These are phyloP conservation scores for Iphiclides podalirius DNA, from an alignment of 2,888 invertebrate genomes.

Conservation along the genomic window DNA sequence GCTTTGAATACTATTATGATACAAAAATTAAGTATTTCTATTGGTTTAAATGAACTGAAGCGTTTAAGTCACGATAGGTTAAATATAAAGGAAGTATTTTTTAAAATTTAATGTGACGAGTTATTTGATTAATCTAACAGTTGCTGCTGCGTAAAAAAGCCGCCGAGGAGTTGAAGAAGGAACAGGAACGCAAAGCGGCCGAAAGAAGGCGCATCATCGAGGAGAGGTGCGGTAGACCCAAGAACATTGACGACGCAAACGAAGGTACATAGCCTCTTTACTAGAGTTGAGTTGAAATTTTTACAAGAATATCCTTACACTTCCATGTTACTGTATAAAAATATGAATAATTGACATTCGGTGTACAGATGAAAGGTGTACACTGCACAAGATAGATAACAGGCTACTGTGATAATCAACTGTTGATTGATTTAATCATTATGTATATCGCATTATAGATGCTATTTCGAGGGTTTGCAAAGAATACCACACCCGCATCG, in stretches of 20 bases:
- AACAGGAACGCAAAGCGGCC: slow-evolving; percentile 98
- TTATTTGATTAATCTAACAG: slow-evolving; percentile 68
- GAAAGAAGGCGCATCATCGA: slow-evolving; percentile 98
- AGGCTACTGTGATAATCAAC: slow-evolving; percentile 33
- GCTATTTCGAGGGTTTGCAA: slow-evolving; percentile 87
- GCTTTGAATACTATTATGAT: too few relatives aligned
- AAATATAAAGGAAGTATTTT: too few relatives aligned
- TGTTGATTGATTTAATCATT: slow-evolving; percentile 36
- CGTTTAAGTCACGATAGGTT: too few relatives aligned
- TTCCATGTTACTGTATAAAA: not conserved
- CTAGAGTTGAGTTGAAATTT: too few relatives aligned
- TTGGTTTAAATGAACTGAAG: too few relatives aligned
- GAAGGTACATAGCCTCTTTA: slow-evolving; percentile 90
- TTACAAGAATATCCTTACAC: slow-evolving; percentile 5
- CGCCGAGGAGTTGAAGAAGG: slow-evolving; percentile 99
- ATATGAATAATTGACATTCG: not conserved
- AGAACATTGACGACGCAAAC: slow-evolving; percentile 94
- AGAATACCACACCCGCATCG: slow-evolving; percentile 94
- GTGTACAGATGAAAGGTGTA: slow-evolving; percentile 31
- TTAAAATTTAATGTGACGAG: too few relatives aligned
- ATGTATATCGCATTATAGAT: slow-evolving; percentile 82
- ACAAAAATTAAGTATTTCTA: too few relatives aligned
- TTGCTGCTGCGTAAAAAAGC: slow-evolving; percentile 99
- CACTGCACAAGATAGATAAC: slow-evolving; percentile 48
- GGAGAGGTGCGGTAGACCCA: slow-evolving; percentile 95